Conservation (phyloP, 2,797 vertebrate genomes). For the Dipus sagitta region DNA sequence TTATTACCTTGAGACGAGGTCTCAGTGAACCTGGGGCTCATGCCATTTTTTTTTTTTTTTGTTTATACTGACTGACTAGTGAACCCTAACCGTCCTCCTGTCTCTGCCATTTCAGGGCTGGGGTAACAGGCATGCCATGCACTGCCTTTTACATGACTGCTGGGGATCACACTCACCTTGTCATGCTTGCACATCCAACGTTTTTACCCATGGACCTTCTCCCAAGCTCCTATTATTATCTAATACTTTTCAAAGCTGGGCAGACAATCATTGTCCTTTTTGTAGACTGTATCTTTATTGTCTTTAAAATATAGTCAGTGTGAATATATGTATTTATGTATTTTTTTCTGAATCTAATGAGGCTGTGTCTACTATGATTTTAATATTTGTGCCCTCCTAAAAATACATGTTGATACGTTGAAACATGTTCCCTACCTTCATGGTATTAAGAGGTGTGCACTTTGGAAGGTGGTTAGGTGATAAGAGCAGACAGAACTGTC, state of each 20-base stretch:
- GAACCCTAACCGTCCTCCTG: too few species aligned
- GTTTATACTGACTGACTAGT: too few species aligned
- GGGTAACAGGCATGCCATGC: too few species aligned
- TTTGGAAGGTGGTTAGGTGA: background rate
- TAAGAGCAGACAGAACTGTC: background rate
- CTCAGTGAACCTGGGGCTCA: too few species aligned
- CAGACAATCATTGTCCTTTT: conserved; percentile 53
- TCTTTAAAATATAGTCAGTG: background rate
- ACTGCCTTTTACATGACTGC: too few species aligned
- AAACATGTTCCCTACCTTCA: background rate
- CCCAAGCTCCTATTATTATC: background rate
- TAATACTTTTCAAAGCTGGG: conserved; percentile 17
- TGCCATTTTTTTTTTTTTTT: too few species aligned
- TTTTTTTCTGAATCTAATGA: background rate
- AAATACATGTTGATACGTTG: background rate
- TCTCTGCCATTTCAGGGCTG: too few species aligned
- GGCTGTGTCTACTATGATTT: background rate
- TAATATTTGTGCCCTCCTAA: background rate
- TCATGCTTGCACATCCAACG: too few species aligned
- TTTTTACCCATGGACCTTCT: too few species aligned
- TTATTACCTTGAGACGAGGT: too few species aligned
- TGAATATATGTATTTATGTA: background rate
- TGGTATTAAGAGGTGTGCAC: background rate
- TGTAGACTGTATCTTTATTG: conserved; percentile 18
- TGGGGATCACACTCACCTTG: too few species aligned